phyloP scores from a whole-genome alignment of 2,113 vertebrate genomes.

The Blennius ocellaris region DNA sequence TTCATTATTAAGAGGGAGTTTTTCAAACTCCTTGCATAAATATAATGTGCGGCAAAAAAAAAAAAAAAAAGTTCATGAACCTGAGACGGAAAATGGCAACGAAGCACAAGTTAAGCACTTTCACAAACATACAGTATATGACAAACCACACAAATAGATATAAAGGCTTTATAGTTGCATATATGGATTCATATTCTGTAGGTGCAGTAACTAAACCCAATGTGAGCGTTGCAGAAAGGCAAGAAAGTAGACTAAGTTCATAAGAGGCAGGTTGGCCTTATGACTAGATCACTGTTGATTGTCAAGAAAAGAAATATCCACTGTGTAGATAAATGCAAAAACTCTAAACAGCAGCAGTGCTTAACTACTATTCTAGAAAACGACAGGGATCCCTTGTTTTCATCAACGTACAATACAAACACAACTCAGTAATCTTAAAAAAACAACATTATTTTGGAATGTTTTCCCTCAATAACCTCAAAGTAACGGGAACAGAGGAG shows the following conservation, averaged over 20 bases:
- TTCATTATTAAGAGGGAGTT: slow-evolving; percentile 41
- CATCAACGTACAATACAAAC: slow-evolving; percentile 49
- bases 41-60: slow-evolving; percentile 54
- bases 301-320: slow-evolving; percentile 57
- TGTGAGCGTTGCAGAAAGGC: slow-evolving; percentile 37
- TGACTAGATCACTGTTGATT: slow-evolving; percentile 64
- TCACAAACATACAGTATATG: slow-evolving; percentile 55
- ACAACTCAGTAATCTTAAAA: slow-evolving; percentile 29
- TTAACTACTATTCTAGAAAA: slow-evolving; percentile 56
- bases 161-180: slow-evolving; percentile 57
- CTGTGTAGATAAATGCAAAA: slow-evolving; percentile 22
- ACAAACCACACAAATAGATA: slow-evolving; percentile 51
- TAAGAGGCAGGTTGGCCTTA: slow-evolving; percentile 39
- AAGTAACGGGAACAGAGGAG: slow-evolving; percentile 25
- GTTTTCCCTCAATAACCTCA: slow-evolving; percentile 69
- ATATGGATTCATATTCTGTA: slow-evolving; percentile 34
- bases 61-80: slow-evolving; percentile 51
- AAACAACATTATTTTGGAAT: slow-evolving; percentile 71
- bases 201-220: slow-evolving; percentile 42
- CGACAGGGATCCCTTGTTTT: slow-evolving; percentile 77
- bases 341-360: slow-evolving; percentile 63
- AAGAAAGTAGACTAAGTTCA: slow-evolving; percentile 31
- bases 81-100: slow-evolving; percentile 76
- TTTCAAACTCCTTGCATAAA: slow-evolving; percentile 60
- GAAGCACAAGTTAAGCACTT: slow-evolving; percentile 64